Evolutionary conservation across 2,113 vertebrate genomes (phyloP).

Genomic region (Pachyramphus minor): DNA sequence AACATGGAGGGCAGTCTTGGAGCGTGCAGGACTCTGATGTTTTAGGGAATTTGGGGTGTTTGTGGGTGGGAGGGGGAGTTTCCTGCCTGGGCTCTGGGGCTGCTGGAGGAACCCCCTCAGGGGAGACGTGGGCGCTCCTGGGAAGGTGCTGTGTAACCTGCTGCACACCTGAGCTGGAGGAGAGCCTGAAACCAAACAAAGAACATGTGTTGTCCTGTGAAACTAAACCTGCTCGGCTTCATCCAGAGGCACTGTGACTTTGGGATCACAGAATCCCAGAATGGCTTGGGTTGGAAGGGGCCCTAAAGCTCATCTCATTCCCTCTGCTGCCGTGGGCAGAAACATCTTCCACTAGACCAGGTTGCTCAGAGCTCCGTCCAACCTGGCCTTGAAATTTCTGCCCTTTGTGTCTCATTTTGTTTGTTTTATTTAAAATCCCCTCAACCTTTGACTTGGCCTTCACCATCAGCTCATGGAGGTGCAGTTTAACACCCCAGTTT

Average conservation of each 20-base stretch:
- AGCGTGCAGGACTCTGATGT: neutral
- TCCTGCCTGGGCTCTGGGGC: neutral
- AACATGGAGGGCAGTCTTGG: accelerated
- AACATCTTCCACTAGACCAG: neutral
- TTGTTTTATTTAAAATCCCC: neutral
- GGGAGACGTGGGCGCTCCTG: neutral
- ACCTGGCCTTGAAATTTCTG: neutral
- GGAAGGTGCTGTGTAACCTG: neutral
- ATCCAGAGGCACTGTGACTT: neutral
- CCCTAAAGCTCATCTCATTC: neutral
- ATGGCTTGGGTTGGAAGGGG: neutral
- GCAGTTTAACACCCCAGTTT: neutral
- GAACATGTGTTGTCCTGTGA: accelerated
- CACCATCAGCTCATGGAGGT: neutral
- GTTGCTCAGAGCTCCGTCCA: neutral
- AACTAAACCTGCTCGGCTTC: neutral
- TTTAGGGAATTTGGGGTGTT: neutral
- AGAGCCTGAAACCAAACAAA: neutral
- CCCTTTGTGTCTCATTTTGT: neutral
- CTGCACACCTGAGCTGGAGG: neutral
- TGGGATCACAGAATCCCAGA: accelerated
- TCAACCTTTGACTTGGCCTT: neutral
- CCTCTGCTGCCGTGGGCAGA: neutral
- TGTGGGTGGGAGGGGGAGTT: neutral
- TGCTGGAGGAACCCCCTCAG: neutral